A percentile compares a stretch with the other conserved stretches of the same genome.
Conservation (phyloP, 2,888 invertebrate genomes). For the Ptychoptera contaminata region DNA sequence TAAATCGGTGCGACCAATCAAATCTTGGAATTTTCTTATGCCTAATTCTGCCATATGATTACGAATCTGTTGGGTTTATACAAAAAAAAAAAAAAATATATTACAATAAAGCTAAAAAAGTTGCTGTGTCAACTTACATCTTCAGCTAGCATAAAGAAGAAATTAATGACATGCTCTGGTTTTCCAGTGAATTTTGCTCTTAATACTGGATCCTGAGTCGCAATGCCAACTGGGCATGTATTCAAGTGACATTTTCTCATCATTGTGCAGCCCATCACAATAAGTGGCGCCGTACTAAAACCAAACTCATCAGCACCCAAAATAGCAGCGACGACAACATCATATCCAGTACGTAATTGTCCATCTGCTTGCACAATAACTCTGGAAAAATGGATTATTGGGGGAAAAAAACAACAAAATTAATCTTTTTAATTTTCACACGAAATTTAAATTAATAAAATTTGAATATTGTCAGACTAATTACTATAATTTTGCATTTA, state of each 20-base stretch:
- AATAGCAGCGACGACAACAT: slow-evolving; percentile 88
- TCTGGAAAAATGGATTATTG: slow-evolving; percentile 36
- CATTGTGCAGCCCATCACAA: slow-evolving; percentile 97
- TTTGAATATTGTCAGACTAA: no score
- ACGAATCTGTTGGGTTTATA: slow-evolving; percentile 50
- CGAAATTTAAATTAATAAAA: no score
- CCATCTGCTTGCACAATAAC: slow-evolving; percentile 94
- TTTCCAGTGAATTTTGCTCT: slow-evolving; percentile 94
- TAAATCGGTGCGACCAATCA: slow-evolving; percentile 84
- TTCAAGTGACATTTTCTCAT: slow-evolving; percentile 99
- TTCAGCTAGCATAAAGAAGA: slow-evolving; percentile 93
- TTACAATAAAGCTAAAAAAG: not conserved
- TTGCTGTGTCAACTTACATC: slow-evolving; percentile 44
- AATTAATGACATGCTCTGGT: slow-evolving; percentile 95
- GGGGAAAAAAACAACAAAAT: no score
- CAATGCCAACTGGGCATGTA: slow-evolving; percentile 97
- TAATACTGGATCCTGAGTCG: slow-evolving; percentile 92
- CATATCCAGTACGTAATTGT: slow-evolving; percentile 87
- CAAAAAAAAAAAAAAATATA: not conserved
- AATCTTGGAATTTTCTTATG: slow-evolving; percentile 71
- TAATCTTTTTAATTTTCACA: no score
- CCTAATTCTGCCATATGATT: slow-evolving; percentile 84
- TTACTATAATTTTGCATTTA: no score
- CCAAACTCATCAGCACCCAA: slow-evolving; percentile 98
- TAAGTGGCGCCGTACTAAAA: slow-evolving; percentile 94